phyloP scores from a whole-genome alignment of 2,888 invertebrate genomes.

The Muschampia plurimacula region DNA sequence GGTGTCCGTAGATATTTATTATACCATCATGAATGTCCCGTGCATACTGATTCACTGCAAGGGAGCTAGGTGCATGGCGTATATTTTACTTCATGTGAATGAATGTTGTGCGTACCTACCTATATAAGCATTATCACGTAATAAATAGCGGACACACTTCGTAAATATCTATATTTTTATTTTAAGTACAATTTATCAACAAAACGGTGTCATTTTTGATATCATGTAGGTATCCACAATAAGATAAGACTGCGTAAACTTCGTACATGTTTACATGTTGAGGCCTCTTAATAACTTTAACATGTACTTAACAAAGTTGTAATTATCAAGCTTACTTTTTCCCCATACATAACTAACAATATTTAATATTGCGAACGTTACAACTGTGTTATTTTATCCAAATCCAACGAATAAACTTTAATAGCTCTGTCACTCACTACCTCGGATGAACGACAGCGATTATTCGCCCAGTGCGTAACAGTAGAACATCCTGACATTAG shows the following conservation, averaged over 20 bases:
- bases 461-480: constrained; percentile 36
- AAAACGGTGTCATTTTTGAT: neutral
- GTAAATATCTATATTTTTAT: no score
- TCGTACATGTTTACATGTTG: neutral
- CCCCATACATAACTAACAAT: neutral
- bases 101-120: no score
- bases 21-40: no score
- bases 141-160: no score
- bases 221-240: neutral
- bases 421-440: constrained; percentile 11
- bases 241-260: neutral
- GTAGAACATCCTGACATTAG: constrained; percentile 35
- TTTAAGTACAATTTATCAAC: neutral
- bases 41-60: no score
- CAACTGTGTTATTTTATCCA: constrained; percentile 14
- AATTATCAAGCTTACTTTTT: neutral
- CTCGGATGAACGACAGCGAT: constrained; percentile 30
- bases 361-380: constrained; percentile 5
- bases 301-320: neutral
- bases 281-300: neutral
- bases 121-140: no score
- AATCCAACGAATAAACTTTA: constrained; percentile 15
- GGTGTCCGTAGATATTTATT: no score
- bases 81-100: no score
- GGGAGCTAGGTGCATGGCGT: no score